These are phyloP conservation scores for Diuraphis noxia DNA, from an alignment of 1,140 invertebrate genomes.

Conservation along the genomic window DNA sequence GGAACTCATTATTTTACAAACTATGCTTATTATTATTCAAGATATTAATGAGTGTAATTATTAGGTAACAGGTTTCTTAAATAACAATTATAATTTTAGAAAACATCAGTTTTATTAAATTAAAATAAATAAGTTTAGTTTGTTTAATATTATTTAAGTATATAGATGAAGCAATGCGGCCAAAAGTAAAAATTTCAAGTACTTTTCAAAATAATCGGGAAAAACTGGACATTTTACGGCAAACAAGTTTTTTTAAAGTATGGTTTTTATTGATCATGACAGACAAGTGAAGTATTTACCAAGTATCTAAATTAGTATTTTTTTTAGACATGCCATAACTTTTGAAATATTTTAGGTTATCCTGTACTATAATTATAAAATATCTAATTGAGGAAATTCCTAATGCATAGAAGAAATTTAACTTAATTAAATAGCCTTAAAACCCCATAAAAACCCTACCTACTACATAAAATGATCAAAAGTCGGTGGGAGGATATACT, in stretches of 20 bases:
- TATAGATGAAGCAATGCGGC: background rate
- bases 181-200: background rate
- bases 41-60: too few relatives aligned
- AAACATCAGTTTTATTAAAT: background rate
- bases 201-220: background rate
- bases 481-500: background rate
- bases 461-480: background rate
- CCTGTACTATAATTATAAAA: background rate
- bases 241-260: background rate
- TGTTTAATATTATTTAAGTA: background rate
- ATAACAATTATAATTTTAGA: background rate
- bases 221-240: background rate
- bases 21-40: background rate
- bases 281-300: background rate
- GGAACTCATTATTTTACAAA: background rate
- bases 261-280: background rate
- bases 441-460: background rate
- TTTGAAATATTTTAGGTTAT: background rate
- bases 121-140: background rate
- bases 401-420: background rate
- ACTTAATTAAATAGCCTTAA: background rate
- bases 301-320: background rate
- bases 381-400: background rate
- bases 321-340: background rate
- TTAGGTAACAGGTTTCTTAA: background rate